Evolutionary conservation across 1,140 invertebrate genomes (phyloP), one percentile per base, ranked within the genome.

Genomic region (Drosophila ogumai): DNA sequence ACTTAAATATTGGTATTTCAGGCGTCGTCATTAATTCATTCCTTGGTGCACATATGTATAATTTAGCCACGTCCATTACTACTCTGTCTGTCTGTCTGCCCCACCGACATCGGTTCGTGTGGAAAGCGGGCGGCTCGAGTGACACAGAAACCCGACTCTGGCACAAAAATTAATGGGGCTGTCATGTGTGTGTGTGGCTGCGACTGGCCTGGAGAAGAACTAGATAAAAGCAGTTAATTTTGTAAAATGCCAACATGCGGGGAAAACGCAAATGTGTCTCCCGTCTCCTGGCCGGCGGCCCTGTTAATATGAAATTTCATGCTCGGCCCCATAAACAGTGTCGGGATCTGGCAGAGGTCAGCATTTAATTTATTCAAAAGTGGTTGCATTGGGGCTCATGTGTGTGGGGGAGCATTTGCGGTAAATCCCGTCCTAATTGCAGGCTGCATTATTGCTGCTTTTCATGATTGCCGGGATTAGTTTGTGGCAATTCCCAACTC

Each of bases 141-240:
- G 73, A 71, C 54, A 69, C 68, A 65, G 69, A 87, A 79, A 76
- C 19, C 65, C 65, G 32, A 58, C 75, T 68, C 54, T 72, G 61
- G 47, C 34, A 57, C 66, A 22, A 75, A 36, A 86, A 87, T 79
- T 65, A 79, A 82, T 87, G 77, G 68, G 68, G 47, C 46, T 79
- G 74, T 55, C 66, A 64, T 38, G 50, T 47, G 54, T 40, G 32
- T 34, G 17, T 72, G 58, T 56, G 25, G 19, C 56, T 25, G 13
- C 22, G 15, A 34, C 40, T 22, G 46, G 5, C 60, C 63, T 36
- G 46, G 40, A 50, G 56, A 55, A 55, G 67, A 80, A 80, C 58
- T 71, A 72, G 82, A 87, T 87, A 87, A 82, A 68, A 67, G 82
- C 82, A 75, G 65, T 86, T 86, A 71, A 87, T 85, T 81, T 74